These are phyloP conservation scores for Mesocricetus auratus DNA, from an alignment of 2,113 vertebrate genomes.

Conservation along the genomic window DNA sequence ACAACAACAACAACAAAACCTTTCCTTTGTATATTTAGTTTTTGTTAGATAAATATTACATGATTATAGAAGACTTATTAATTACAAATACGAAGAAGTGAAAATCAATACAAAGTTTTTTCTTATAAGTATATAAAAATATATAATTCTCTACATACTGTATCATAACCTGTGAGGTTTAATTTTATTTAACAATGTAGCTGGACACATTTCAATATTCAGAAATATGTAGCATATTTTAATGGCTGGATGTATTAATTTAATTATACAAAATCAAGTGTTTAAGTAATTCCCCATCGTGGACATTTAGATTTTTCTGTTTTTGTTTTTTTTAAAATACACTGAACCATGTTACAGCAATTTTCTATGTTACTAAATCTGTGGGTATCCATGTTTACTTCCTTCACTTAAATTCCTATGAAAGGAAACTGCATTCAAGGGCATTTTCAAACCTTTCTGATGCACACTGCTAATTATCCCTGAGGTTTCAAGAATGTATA, in stretches of 20 bases:
- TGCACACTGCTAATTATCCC: neutral
- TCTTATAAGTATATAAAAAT: neutral
- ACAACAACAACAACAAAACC: neutral
- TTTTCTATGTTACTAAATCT: neutral
- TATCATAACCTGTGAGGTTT: neutral
- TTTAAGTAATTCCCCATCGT: neutral
- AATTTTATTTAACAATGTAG: conserved; percentile 14
- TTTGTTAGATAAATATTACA: neutral
- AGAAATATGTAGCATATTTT: neutral
- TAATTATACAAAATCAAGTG: neutral
- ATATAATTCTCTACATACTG: neutral
- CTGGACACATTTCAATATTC: neutral
- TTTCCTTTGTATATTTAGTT: neutral
- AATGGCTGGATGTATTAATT: neutral
- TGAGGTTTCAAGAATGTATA: neutral
- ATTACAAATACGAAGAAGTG: neutral
- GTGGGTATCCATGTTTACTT: neutral
- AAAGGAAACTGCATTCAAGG: neutral
- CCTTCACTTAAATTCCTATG: conserved; percentile 12
- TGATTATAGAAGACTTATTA: neutral
- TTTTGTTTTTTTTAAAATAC: neutral
- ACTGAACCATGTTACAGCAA: neutral
- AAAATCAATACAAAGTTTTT: neutral
- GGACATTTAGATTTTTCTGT: neutral
- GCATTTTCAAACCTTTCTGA: neutral